Evolutionary conservation across 2,113 vertebrate species (phyloP).

Genomic region (Athene noctua): DNA sequence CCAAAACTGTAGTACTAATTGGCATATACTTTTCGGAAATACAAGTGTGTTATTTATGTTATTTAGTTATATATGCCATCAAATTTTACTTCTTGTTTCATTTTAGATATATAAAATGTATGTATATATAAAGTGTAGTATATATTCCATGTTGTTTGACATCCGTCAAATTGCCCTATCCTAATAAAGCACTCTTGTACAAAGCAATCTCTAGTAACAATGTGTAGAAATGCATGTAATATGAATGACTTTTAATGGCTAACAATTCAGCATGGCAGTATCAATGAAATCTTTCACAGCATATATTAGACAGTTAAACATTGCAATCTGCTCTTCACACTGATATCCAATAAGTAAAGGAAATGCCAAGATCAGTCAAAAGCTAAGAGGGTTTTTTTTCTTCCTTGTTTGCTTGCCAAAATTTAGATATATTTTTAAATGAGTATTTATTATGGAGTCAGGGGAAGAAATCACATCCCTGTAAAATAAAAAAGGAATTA

Average conservation of each 20-base stretch:
- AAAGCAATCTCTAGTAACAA: slow-evolving; percentile 49
- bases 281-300: slow-evolving; percentile 57
- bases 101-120: neutral
- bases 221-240: slow-evolving; percentile 25
- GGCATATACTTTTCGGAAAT: neutral
- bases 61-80: neutral
- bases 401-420: slow-evolving; percentile 51
- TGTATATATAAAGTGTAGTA: neutral
- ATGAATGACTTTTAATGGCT: slow-evolving; percentile 55
- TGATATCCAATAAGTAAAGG: slow-evolving; percentile 40
- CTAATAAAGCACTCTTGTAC: slow-evolving; percentile 51
- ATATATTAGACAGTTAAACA: slow-evolving; percentile 66
- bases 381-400: neutral
- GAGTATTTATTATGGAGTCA: slow-evolving; percentile 23
- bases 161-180: slow-evolving; percentile 43
- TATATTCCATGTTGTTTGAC: slow-evolving; percentile 39
- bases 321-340: slow-evolving; percentile 52
- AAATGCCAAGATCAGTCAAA: slow-evolving; percentile 43
- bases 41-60: neutral
- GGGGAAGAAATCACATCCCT: slow-evolving; percentile 22
- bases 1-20: slow-evolving; percentile 23
- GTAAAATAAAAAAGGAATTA: neutral
- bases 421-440: neutral
- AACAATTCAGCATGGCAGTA: slow-evolving; percentile 50
- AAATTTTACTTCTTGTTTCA: neutral